Conservation (phyloP, 2,888 invertebrate genomes). For the Netelia inedita region DNA sequence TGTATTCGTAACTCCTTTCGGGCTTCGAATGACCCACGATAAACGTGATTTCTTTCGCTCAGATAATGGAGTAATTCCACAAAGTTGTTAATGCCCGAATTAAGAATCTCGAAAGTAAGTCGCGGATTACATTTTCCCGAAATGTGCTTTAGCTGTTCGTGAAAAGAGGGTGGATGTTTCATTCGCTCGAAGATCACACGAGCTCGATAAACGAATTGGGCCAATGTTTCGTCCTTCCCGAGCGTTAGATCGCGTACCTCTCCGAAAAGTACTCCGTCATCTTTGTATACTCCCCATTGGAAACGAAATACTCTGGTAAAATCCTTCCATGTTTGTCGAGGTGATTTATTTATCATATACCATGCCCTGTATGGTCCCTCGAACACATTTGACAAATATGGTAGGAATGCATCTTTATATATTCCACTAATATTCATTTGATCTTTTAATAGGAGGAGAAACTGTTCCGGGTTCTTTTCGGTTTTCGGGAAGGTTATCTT, state of each 20-base stretch:
- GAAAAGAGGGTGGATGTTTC: slow-evolving; percentile 45
- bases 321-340: slow-evolving; percentile 51
- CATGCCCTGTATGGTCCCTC: slow-evolving; percentile 58
- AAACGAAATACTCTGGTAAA: slow-evolving; percentile 53
- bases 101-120: slow-evolving; percentile 50
- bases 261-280: slow-evolving; percentile 40
- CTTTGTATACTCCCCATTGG: slow-evolving; percentile 60
- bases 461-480: slow-evolving; percentile 58
- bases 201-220: slow-evolving; percentile 59
- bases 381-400: slow-evolving; percentile 58
- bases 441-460: slow-evolving; percentile 53
- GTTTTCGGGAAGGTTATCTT: slow-evolving; percentile 54
- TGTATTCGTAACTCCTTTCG: slow-evolving; percentile 3
- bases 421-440: slow-evolving; percentile 51
- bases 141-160: slow-evolving; percentile 58
- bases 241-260: slow-evolving; percentile 45
- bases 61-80: slow-evolving; percentile 47
- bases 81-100: slow-evolving; percentile 35
- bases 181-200: slow-evolving; percentile 55
- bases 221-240: slow-evolving; percentile 50
- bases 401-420: slow-evolving; percentile 49
- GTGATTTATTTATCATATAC: slow-evolving; percentile 52
- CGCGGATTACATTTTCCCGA: slow-evolving; percentile 57
- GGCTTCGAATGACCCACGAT: slow-evolving; percentile 1
- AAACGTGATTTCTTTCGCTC: slow-evolving; percentile 46